Conservation (phyloP, 1,140 invertebrate species). For the Anastrepha obliqua region DNA sequence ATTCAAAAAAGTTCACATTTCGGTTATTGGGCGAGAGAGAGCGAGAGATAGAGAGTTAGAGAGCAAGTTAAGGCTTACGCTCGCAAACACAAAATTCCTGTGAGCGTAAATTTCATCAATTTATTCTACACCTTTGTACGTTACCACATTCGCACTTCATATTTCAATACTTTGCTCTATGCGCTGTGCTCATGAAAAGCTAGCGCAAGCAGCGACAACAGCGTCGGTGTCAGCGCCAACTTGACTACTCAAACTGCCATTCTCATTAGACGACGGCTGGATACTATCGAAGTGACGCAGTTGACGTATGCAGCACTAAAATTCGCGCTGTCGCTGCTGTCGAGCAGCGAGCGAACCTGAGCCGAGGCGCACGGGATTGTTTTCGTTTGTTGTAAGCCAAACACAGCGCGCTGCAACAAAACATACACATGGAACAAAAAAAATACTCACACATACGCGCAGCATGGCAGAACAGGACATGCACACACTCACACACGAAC, state of each 20-base stretch:
- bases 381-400: slow-evolving; percentile 32
- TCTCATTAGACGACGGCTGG: neutral
- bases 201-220: neutral
- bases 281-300: neutral
- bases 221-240: neutral
- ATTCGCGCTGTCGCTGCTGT: neutral
- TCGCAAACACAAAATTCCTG: neutral
- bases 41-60: neutral
- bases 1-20: neutral
- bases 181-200: neutral
- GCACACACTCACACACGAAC: neutral
- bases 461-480: neutral
- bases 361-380: neutral
- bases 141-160: neutral
- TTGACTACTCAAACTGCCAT: neutral
- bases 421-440: neutral
- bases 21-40: neutral
- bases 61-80: neutral
- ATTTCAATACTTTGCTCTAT: neutral
- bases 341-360: neutral
- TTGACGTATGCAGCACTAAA: neutral
- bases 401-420: slow-evolving; percentile 13
- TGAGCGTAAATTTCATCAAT: neutral
- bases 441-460: neutral
- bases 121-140: neutral